A percentile compares a stretch with the other conserved stretches of the same genome.
Conservation (phyloP, 2,888 invertebrate species). For the Salpingus planirostris region DNA sequence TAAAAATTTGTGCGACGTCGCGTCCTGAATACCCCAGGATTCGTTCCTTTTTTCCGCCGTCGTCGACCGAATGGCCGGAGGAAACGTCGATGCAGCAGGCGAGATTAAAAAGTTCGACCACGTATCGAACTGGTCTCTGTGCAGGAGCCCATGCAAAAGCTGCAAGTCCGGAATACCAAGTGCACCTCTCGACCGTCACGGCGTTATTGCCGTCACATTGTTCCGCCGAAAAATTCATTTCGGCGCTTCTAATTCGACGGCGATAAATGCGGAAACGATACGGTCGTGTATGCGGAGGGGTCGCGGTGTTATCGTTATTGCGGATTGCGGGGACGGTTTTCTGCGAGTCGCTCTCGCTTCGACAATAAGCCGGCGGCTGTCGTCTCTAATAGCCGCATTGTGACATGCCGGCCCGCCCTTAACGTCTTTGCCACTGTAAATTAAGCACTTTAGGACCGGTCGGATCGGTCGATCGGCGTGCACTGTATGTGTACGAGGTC, state of each 20-base stretch:
- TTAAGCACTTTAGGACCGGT: constrained; percentile 4
- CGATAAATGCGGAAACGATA: too few species aligned
- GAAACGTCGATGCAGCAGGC: constrained; percentile 5
- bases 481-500: constrained; percentile 9
- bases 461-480: constrained; percentile 5
- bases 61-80: not conserved
- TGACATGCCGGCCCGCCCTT: not conserved
- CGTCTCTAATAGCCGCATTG: not conserved
- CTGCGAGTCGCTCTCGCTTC: too few species aligned
- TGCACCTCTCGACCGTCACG: too few species aligned
- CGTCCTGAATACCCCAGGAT: not conserved
- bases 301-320: too few species aligned
- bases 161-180: constrained; percentile 4
- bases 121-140: constrained; percentile 13
- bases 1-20: constrained; percentile 1
- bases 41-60: not conserved
- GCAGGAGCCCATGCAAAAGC: constrained; percentile 6
- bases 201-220: too few species aligned
- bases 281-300: too few species aligned
- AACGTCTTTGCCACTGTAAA: constrained; percentile 8
- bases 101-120: constrained; percentile 15
- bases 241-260: too few species aligned
- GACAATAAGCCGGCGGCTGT: not conserved
- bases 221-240: too few species aligned
- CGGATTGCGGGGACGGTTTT: too few species aligned